Evolutionary conservation across 2,797 vertebrate genomes (phyloP).

Genomic region (Muscicapa striata): DNA sequence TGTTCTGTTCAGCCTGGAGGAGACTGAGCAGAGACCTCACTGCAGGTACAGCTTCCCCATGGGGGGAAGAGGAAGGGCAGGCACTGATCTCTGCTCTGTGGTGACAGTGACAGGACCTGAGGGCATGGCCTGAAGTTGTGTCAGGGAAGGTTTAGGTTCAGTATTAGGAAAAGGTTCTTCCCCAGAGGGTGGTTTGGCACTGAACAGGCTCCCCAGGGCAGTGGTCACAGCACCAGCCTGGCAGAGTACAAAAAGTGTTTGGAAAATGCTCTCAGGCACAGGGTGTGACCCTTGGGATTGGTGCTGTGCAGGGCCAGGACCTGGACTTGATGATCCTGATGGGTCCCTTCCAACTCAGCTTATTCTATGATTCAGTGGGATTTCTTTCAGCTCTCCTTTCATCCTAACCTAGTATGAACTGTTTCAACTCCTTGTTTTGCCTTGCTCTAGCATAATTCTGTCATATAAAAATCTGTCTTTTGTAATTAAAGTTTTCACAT

Average conservation of each 20-base stretch:
- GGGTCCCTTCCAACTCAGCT: neutral
- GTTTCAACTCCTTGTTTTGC: neutral
- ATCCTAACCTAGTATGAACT: neutral
- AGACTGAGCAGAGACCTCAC: neutral
- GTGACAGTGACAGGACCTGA: neutral
- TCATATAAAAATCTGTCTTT: neutral
- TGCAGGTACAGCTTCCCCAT: rapidly evolving
- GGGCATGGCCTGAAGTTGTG: rapidly evolving
- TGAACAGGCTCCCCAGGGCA: neutral
- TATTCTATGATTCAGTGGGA: neutral
- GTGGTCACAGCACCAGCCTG: neutral
- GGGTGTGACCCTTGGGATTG: rapidly evolving
- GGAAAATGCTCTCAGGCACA: rapidly evolving
- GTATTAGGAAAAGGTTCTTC: rapidly evolving
- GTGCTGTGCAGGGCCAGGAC: neutral
- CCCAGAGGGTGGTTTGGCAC: rapidly evolving
- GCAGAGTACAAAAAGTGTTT: rapidly evolving
- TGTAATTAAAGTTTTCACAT: neutral
- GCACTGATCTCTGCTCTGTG: rapidly evolving
- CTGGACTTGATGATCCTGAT: rapidly evolving
- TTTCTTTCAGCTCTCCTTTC: neutral
- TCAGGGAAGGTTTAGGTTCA: too few species aligned
- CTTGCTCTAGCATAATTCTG: neutral
- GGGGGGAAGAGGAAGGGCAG: neutral
- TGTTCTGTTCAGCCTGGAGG: neutral